Evolutionary conservation across 2,888 invertebrate species (phyloP).

Genomic region (Osmoderma eremita): DNA sequence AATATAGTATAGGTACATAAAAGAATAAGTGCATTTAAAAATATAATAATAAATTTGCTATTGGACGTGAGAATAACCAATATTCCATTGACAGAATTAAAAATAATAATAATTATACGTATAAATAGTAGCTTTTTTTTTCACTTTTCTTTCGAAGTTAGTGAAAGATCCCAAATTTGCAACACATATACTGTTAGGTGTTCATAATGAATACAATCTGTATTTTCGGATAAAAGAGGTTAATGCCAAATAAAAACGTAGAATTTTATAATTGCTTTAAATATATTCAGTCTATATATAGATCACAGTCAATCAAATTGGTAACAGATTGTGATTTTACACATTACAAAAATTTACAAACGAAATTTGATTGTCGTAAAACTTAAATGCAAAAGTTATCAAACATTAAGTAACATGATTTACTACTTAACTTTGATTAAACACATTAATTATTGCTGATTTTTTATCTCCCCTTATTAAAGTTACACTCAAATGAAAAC

Average conservation of each 20-base stretch:
- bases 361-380: background rate
- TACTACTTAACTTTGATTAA: slow-evolving; percentile 13
- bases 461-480: background rate
- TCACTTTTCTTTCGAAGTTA: background rate
- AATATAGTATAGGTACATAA: slow-evolving; percentile 7
- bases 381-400: background rate
- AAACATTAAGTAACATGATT: slow-evolving; percentile 6
- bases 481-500: background rate
- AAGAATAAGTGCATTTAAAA: background rate
- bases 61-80: background rate
- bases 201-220: background rate
- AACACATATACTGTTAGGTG: background rate
- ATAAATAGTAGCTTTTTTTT: slow-evolving; percentile 5
- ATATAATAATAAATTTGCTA: slow-evolving; percentile 6
- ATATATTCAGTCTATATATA: slow-evolving; percentile 27
- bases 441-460: background rate
- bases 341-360: slow-evolving; percentile 7
- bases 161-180: slow-evolving; percentile 7
- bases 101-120: slow-evolving; percentile 1
- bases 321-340: slow-evolving; percentile 29
- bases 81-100: slow-evolving; percentile 13
- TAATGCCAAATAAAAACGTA: slow-evolving; percentile 5
- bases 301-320: slow-evolving; percentile 32
- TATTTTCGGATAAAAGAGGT: background rate
- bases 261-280: slow-evolving; percentile 16